Evolutionary conservation across 2,888 invertebrate genomes (phyloP).

Genomic region (Trypoxylon attenuatum): DNA sequence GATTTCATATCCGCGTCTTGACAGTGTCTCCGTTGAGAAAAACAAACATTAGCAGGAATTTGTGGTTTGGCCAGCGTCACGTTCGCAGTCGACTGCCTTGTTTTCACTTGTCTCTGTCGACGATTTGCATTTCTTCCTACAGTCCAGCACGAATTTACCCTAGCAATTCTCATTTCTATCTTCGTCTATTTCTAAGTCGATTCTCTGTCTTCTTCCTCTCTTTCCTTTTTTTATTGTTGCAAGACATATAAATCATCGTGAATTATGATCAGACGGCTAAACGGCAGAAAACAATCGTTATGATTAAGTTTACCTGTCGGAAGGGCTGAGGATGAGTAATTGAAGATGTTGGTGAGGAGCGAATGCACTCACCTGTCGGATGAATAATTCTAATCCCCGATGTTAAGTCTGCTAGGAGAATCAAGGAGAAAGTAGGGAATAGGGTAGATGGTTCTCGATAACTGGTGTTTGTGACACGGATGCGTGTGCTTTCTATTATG

Average conservation of each 20-base stretch:
- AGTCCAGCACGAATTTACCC: too few species aligned
- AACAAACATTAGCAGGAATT: slow-evolving; percentile 35
- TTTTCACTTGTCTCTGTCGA: slow-evolving; percentile 32
- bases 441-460: not conserved
- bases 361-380: not conserved
- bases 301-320: too few species aligned
- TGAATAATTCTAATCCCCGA: too few species aligned
- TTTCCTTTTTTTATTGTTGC: too few species aligned
- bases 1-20: slow-evolving; percentile 7
- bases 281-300: too few species aligned
- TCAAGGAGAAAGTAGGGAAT: not conserved
- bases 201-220: too few species aligned
- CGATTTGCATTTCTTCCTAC: slow-evolving; percentile 22
- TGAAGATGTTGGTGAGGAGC: not conserved
- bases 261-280: too few species aligned
- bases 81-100: slow-evolving; percentile 13
- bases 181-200: too few species aligned
- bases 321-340: not conserved
- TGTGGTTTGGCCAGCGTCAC: slow-evolving; percentile 23
- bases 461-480: not conserved
- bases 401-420: too few species aligned
- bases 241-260: too few species aligned
- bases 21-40: slow-evolving; percentile 4
- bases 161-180: too few species aligned
- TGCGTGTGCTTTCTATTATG: not conserved